Evolutionary conservation across 2,113 vertebrate species (phyloP).

Genomic region (Leptocoma aspasia): DNA sequence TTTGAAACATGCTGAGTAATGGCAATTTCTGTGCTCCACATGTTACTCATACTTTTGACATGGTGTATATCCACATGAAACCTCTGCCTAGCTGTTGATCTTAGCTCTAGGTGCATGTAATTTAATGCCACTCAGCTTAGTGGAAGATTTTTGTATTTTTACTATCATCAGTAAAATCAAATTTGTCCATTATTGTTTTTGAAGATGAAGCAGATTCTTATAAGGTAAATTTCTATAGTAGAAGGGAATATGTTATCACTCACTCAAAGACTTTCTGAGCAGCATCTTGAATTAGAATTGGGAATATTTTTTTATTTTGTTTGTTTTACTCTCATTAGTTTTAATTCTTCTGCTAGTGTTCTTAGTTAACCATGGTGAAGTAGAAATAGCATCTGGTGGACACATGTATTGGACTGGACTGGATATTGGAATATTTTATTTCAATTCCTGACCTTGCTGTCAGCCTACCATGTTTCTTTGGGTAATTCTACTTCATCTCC

Average conservation of each 20-base stretch:
- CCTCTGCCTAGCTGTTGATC: neutral
- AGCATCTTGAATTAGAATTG: neutral
- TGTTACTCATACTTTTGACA: neutral
- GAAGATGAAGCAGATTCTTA: neutral
- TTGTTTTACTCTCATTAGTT: neutral
- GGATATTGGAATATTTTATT: neutral
- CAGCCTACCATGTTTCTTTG: neutral
- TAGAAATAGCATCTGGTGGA: neutral
- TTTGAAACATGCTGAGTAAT: neutral
- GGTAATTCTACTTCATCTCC: neutral
- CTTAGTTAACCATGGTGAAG: neutral
- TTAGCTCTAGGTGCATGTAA: neutral
- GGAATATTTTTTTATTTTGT: neutral
- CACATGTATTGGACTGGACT: neutral
- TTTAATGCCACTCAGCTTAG: neutral
- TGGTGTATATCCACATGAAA: neutral
- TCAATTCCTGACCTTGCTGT: neutral
- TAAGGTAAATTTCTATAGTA: neutral
- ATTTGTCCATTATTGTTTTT: neutral
- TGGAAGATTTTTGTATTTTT: neutral
- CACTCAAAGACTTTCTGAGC: neutral
- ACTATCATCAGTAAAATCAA: neutral
- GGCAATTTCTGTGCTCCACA: neutral
- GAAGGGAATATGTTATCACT: neutral
- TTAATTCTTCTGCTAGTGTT: neutral